A percentile compares a stretch with the other conserved stretches of the same genome.
phyloP scores from a whole-genome alignment of 2,113 vertebrate species.

The Nothobranchius furzeri region DNA sequence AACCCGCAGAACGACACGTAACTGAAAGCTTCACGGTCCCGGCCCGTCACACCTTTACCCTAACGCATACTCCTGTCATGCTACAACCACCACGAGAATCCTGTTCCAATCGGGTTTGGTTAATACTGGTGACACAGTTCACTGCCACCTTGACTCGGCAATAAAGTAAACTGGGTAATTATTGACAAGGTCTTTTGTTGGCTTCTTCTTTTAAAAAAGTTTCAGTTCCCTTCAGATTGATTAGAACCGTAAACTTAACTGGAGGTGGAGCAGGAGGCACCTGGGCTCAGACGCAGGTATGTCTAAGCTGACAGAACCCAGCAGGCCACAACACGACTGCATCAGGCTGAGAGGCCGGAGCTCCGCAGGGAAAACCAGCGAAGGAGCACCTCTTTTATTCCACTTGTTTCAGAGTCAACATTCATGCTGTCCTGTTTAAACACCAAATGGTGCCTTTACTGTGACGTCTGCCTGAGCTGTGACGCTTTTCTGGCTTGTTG shows the following conservation, averaged over 20 bases:
- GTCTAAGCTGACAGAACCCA: slow-evolving; percentile 3
- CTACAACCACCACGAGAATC: no score
- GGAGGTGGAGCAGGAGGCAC: not conserved
- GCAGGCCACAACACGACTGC: slow-evolving; percentile 36
- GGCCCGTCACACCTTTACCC: no score
- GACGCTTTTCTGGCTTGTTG: no score
- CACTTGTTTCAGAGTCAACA: no score
- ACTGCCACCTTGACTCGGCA: not conserved
- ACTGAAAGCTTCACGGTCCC: no score
- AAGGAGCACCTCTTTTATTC: no score
- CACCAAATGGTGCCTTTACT: no score
- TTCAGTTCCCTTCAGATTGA: not conserved
- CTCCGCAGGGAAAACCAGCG: not conserved
- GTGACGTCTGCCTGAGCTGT: no score
- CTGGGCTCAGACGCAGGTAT: slow-evolving; percentile 20
- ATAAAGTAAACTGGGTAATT: slow-evolving; percentile 16
- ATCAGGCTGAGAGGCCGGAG: not conserved
- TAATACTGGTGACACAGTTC: slow-evolving; percentile 4
- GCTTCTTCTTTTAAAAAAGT: not conserved
- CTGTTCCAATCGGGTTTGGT: slow-evolving; percentile 1
- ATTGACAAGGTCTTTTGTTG: slow-evolving; percentile 23
- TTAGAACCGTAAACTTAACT: no score
- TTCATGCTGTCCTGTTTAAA: no score
- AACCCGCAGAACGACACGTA: no score
- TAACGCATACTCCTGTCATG: no score